Evolutionary conservation across 2,888 invertebrate species (phyloP), one percentile per base, ranked within the genome.

Genomic region (Bembecia ichneumoniformis): DNA sequence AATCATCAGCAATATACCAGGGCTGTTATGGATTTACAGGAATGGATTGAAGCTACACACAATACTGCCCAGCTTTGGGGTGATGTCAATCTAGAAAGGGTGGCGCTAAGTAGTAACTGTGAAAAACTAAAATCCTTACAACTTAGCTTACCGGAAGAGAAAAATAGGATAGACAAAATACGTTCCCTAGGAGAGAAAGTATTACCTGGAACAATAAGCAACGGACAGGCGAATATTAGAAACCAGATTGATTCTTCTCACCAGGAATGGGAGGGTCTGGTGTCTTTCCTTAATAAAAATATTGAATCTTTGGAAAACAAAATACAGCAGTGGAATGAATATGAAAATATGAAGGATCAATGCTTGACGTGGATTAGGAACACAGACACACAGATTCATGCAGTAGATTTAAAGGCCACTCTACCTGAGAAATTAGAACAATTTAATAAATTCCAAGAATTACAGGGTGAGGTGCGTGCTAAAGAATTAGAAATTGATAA

Each of bases 401-500:
- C 95, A 11, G 91, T 97, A 7, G 96, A 96, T 62, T 86, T 96
- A 35, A 96, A 96, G 70, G 89, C 94, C 0, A 94, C 93, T 7
- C 87, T 96, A 43, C 82, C 90, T 3, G 95, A 96, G 66, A 98
- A 98, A 80, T 93, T 94, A 69, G 90, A 91, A 28, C 96, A 97
- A 63, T 88, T 96, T 46, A 95, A 96, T 58, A 89, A 90, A 48
- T 88, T 97, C 55, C 91, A 94, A 75, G 86, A 88, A 20, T 75
- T 96, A 28, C 96, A 96, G 82, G 96, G 96, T 46, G 95, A 96
- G 82, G 93, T 96, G 1, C 90, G 95, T 45, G 96, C 96, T 3
- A 96, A 96, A 67, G 96, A 96, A 77, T 80, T 96, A 10, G 97
- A 97, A 84, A 95, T 97, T 51, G 97, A 98, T 64, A 93, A 94